Percentiles rank a stretch among this genome's conserved stretches.
Evolutionary conservation across 2,797 vertebrate species (phyloP).

Genomic region (Schizopygopsis pylzovi): DNA sequence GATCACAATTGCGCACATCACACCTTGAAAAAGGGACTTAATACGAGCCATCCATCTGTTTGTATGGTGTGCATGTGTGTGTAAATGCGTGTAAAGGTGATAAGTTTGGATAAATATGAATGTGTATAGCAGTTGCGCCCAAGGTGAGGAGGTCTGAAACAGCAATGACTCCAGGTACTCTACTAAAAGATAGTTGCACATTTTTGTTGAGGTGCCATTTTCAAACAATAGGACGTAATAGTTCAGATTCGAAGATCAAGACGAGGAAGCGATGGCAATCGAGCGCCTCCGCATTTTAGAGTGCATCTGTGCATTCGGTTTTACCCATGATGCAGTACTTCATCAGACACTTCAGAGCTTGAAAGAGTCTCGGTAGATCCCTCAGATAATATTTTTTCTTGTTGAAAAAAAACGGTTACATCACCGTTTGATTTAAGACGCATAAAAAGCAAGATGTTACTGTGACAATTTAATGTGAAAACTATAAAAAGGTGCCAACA

Average conservation of each 20-base stretch:
- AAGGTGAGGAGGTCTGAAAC: conserved; percentile 8
- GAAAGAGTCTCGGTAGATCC: conserved; percentile 40
- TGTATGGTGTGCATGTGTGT: conserved; percentile 35
- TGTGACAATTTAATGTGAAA: conserved; percentile 69
- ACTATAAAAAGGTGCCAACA: conserved; percentile 61
- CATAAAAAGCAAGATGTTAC: conserved; percentile 60
- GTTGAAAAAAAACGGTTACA: conserved; percentile 35
- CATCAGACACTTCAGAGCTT: conserved; percentile 42
- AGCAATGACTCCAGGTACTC: conserved; percentile 2
- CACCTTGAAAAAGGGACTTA: conserved; percentile 41
- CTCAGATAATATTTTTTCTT: conserved; percentile 45
- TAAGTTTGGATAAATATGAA: conserved; percentile 14
- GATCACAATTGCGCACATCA: conserved; percentile 39
- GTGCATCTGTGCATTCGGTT: conserved; percentile 52
- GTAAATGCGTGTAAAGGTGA: conserved; percentile 17
- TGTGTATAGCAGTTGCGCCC: conserved; percentile 19
- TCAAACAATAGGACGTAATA: conserved; percentile 36
- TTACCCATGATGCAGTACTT: conserved; percentile 47
- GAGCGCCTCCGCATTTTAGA: conserved; percentile 60
- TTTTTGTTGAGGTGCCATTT: conserved; percentile 30
- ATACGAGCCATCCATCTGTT: conserved; percentile 37
- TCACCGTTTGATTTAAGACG: conserved; percentile 51
- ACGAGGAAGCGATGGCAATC: conserved; percentile 33
- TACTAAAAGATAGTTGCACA: not conserved
- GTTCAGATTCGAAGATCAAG: conserved; percentile 21